These are phyloP conservation scores for Balaeniceps rex DNA, from an alignment of 2,113 vertebrate genomes.

Conservation along the genomic window DNA sequence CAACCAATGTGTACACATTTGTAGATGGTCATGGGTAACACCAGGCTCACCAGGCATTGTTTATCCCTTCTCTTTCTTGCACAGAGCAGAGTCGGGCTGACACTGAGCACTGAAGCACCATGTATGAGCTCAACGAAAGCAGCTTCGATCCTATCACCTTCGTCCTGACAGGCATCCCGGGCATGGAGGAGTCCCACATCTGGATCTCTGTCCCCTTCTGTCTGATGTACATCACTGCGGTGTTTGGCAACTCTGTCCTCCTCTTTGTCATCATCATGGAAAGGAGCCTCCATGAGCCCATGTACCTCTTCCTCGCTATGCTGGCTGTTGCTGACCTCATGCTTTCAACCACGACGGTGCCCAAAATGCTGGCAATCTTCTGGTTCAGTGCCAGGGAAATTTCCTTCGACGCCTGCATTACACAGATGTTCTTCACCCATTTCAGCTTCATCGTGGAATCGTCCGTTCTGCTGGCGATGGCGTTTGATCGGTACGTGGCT, in stretches of 20 bases:
- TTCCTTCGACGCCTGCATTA: constrained; percentile 58
- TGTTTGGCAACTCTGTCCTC: constrained; percentile 15
- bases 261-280: constrained; percentile 23
- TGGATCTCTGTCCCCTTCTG: constrained; percentile 71
- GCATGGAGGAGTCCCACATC: constrained; percentile 62
- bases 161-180: constrained; percentile 55
- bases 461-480: constrained; percentile 65
- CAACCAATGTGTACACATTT: rapidly evolving
- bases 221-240: constrained; percentile 24
- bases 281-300: constrained; percentile 60
- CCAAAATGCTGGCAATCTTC: constrained; percentile 68
- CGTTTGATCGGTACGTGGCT: constrained; percentile 57
- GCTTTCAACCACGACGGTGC: constrained; percentile 61
- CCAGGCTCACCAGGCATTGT: rapidly evolving
- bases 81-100: not conserved
- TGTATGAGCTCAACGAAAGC: constrained; percentile 44
- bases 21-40: rapidly evolving
- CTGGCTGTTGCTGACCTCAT: constrained; percentile 49
- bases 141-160: constrained; percentile 63
- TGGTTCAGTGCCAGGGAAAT: constrained; percentile 61
- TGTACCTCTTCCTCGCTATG: constrained; percentile 65
- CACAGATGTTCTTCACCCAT: constrained; percentile 73
- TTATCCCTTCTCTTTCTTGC: not conserved
- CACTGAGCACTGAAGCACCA: not conserved
- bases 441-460: constrained; percentile 68